Evolutionary conservation across 30 jellyfish, hydroid and myxozoan genomes (phyloP).

Genomic region (Turritopsis rubra): DNA sequence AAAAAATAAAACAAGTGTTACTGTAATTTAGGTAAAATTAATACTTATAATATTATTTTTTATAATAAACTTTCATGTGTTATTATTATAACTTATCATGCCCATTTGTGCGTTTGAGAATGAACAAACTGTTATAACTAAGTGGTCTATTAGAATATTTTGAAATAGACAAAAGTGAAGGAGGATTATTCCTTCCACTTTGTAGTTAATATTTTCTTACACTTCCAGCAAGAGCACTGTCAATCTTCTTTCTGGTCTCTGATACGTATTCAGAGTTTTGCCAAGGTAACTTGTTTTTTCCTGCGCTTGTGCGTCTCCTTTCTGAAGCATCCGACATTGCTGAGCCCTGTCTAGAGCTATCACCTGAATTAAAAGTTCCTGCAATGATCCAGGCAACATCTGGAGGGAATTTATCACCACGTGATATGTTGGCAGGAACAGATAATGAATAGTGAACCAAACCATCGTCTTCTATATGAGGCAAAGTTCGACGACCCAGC

Average conservation of each 20-base stretch:
- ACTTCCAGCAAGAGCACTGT: constrained; percentile 81
- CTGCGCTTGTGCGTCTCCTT: constrained; percentile 74
- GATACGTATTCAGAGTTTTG: constrained; percentile 29
- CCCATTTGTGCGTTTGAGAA: too few species aligned
- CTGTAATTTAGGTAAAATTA: too few species aligned
- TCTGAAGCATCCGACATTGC: not conserved
- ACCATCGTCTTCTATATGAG: constrained; percentile 62
- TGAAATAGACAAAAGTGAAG: too few species aligned
- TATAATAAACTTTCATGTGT: too few species aligned
- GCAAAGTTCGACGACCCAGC: constrained; percentile 67
- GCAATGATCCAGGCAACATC: constrained; percentile 85
- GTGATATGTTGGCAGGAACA: constrained; percentile 34
- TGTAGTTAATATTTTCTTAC: constrained; percentile 36
- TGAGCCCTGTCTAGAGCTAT: constrained; percentile 10
- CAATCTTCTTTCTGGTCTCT: constrained; percentile 50
- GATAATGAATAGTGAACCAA: constrained; percentile 60
- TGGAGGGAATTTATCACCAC: constrained; percentile 39
- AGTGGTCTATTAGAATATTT: too few species aligned
- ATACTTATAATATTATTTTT: too few species aligned
- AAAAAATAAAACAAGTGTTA: too few species aligned
- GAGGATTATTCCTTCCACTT: too few species aligned
- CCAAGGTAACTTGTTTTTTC: constrained; percentile 77
- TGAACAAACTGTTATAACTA: too few species aligned
- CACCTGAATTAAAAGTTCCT: constrained; percentile 42
- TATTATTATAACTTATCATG: too few species aligned